phyloP scores from a whole-genome alignment of 2,797 vertebrate species.

The Sphaeramia orbicularis region DNA sequence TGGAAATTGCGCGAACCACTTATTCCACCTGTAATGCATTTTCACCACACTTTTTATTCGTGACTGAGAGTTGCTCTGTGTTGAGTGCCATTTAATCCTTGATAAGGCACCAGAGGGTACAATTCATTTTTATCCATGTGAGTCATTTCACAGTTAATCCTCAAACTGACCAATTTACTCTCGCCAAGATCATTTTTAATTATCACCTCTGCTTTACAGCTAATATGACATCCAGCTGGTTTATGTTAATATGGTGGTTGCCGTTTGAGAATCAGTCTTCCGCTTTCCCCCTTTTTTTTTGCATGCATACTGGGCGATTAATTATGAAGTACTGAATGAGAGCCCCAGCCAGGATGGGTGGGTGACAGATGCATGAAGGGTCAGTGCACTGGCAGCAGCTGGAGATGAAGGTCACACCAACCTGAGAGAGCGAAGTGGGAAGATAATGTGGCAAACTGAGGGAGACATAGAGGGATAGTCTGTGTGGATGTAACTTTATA shows the following conservation, averaged over 20 bases:
- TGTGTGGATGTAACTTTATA: slow-evolving; percentile 22
- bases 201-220: slow-evolving; percentile 76
- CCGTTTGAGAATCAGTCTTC: slow-evolving; percentile 47
- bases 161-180: slow-evolving; percentile 78
- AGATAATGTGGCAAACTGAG: slow-evolving; percentile 55
- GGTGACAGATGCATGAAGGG: slow-evolving; percentile 80
- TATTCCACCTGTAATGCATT: slow-evolving; percentile 69
- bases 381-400: slow-evolving; percentile 81
- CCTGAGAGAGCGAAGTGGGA: slow-evolving; percentile 59
- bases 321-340: slow-evolving; percentile 73
- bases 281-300: slow-evolving; percentile 35
- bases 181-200: slow-evolving; percentile 82
- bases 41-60: slow-evolving; percentile 65
- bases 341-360: slow-evolving; percentile 67
- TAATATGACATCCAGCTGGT: slow-evolving; percentile 78
- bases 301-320: slow-evolving; percentile 69
- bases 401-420: slow-evolving; percentile 83
- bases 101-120: slow-evolving; percentile 65
- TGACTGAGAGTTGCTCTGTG: slow-evolving; percentile 38
- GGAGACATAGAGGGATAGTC: slow-evolving; percentile 35
- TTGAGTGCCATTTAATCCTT: slow-evolving; percentile 71
- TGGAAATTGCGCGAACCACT: slow-evolving; percentile 67
- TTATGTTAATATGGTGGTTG: slow-evolving; percentile 66
- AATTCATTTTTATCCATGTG: slow-evolving; percentile 74
- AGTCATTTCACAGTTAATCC: slow-evolving; percentile 80